phyloP scores from a whole-genome alignment of 2,113 vertebrate species.

The Tyrannus savana region DNA sequence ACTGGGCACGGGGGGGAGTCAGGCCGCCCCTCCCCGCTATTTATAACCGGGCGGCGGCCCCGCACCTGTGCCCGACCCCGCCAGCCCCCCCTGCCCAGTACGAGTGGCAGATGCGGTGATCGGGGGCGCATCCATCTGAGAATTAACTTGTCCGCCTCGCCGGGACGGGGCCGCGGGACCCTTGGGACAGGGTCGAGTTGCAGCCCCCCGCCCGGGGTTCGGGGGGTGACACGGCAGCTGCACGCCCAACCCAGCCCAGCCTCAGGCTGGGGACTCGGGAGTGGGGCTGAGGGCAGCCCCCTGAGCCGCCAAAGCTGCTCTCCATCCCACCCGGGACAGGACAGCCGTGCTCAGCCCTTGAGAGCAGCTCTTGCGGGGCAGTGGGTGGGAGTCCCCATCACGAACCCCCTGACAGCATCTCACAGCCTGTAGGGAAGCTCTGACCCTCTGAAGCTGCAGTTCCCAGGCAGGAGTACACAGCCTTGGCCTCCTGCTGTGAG shows the following conservation, averaged over 20 bases:
- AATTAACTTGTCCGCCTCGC: slow-evolving; percentile 41
- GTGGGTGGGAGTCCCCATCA: accelerated
- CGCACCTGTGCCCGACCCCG: slow-evolving; percentile 46
- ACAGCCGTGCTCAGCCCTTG: accelerated
- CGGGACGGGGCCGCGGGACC: background rate
- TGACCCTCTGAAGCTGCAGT: accelerated
- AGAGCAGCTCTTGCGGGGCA: too few relatives aligned
- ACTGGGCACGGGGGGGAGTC: background rate
- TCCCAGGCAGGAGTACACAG: accelerated
- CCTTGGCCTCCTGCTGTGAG: accelerated
- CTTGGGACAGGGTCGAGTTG: background rate
- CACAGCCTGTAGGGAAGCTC: accelerated
- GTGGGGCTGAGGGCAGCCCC: background rate
- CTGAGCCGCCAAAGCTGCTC: accelerated
- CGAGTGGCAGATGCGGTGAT: slow-evolving; percentile 32
- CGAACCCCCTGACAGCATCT: accelerated
- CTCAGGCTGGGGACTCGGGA: background rate
- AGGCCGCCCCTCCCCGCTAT: slow-evolving; percentile 74
- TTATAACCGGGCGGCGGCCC: slow-evolving; percentile 82
- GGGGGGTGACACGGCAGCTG: slow-evolving; percentile 28
- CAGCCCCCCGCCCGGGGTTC: background rate
- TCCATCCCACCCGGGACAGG: accelerated
- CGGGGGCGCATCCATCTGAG: slow-evolving; percentile 4
- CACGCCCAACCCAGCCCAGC: background rate
- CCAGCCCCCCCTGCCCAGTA: background rate